Conservation (phyloP, 2,113 vertebrate species). For the Tympanuchus pallidicinctus region DNA sequence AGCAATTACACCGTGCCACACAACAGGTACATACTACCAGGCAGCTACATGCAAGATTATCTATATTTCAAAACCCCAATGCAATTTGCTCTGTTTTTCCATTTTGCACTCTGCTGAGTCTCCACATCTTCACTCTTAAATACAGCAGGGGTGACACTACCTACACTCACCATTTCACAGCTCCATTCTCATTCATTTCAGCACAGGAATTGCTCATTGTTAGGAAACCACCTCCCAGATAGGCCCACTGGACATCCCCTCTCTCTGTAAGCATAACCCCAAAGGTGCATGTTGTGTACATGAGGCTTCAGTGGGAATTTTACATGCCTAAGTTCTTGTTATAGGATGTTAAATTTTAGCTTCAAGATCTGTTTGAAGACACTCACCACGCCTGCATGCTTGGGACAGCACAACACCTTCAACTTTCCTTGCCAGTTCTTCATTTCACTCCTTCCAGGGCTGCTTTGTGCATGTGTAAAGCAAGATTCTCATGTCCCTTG, state of each 20-base stretch:
- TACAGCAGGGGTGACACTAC: accelerated
- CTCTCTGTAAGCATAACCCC: background rate
- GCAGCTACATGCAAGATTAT: background rate
- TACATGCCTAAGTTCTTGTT: background rate
- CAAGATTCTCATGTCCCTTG: background rate
- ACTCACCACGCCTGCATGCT: background rate
- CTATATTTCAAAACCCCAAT: background rate
- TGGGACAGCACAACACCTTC: background rate
- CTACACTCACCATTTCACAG: background rate
- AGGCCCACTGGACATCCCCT: background rate
- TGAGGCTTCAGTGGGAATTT: background rate
- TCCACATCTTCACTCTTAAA: background rate
- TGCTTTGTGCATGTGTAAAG: background rate
- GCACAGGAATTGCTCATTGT: background rate
- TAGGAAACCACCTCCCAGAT: background rate
- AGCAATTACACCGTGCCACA: background rate
- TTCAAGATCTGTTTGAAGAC: background rate
- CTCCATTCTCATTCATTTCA: background rate
- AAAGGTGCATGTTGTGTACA: background rate
- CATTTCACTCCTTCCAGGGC: background rate
- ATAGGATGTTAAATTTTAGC: background rate
- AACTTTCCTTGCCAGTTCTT: background rate
- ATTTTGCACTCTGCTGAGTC: background rate
- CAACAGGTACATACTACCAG: background rate
- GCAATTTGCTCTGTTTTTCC: background rate